Evolutionary conservation across 2,113 vertebrate species (phyloP).

Genomic region (Embiotoca jacksoni): DNA sequence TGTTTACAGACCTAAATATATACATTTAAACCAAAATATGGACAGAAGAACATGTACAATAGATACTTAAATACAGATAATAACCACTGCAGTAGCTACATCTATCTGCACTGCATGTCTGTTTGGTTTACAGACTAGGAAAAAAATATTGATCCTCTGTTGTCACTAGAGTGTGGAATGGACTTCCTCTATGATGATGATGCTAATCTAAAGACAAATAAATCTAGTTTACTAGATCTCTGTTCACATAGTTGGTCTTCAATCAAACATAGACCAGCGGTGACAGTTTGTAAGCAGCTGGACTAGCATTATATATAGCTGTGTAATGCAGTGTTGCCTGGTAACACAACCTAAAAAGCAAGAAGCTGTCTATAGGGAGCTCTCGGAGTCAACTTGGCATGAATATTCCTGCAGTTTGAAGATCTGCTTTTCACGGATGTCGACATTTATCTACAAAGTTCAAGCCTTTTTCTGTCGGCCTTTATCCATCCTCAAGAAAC

Average conservation of each 20-base stretch:
- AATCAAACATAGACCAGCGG: not conserved
- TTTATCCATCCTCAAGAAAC: not conserved
- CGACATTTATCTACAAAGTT: not conserved
- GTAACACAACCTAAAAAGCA: not conserved
- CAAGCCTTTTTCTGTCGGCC: not conserved
- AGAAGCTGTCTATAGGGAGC: not conserved
- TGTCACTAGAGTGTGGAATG: not conserved
- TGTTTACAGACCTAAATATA: conserved; percentile 17
- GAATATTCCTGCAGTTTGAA: not conserved
- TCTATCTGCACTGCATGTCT: conserved; percentile 8
- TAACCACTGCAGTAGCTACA: not conserved
- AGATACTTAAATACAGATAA: conserved; percentile 5
- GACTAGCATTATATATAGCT: too few relatives aligned
- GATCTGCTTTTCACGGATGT: not conserved
- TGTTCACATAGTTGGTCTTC: conserved; percentile 9
- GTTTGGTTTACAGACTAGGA: not conserved
- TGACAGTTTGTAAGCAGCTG: not conserved
- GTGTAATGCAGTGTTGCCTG: not conserved
- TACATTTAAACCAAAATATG: conserved; percentile 32
- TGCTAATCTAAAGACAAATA: not conserved
- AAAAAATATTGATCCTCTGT: not conserved
- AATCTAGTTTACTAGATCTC: not conserved
- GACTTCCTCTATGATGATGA: not conserved
- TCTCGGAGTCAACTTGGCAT: not conserved
- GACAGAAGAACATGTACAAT: conserved; percentile 9